Evolutionary conservation across 2,888 invertebrate genomes (phyloP).

Genomic region (Campoplex capitator): DNA sequence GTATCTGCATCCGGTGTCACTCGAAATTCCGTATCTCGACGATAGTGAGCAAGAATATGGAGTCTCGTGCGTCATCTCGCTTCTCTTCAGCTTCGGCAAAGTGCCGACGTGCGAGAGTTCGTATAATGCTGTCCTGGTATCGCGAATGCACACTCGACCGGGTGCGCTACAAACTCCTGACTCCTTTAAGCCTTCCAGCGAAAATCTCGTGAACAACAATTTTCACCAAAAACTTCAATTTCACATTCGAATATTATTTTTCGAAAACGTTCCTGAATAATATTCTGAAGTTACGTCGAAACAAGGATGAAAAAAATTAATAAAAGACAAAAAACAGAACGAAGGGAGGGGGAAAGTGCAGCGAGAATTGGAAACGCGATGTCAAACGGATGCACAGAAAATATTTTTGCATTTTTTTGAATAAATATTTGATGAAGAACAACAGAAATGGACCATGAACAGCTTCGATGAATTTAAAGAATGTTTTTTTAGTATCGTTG

Average conservation of each 20-base stretch:
- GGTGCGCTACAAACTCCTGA: constrained; percentile 15
- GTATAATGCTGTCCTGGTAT: constrained; percentile 57
- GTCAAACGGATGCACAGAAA: no score
- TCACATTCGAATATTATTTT: neutral
- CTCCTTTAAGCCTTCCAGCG: constrained; percentile 3
- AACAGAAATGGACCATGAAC: neutral
- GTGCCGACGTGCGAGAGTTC: constrained; percentile 61
- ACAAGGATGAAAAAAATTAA: neutral
- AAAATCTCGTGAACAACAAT: neutral
- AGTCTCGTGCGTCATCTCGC: constrained; percentile 50
- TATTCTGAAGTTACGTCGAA: neutral
- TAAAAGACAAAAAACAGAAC: neutral
- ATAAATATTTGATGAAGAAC: no score
- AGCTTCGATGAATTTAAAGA: neutral
- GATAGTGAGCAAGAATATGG: constrained; percentile 52
- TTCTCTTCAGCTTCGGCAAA: constrained; percentile 45
- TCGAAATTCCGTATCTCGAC: constrained; percentile 67
- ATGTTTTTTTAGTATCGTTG: neutral
- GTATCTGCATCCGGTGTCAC: constrained; percentile 66
- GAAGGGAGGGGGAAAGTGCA: neutral
- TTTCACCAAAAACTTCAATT: constrained; percentile 7
- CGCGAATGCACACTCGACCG: constrained; percentile 56
- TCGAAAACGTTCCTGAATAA: neutral
- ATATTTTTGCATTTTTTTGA: no score
- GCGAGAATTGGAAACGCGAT: no score